These are phyloP conservation scores for Lypha dubia DNA, from an alignment of 2,888 invertebrate genomes.

Conservation along the genomic window DNA sequence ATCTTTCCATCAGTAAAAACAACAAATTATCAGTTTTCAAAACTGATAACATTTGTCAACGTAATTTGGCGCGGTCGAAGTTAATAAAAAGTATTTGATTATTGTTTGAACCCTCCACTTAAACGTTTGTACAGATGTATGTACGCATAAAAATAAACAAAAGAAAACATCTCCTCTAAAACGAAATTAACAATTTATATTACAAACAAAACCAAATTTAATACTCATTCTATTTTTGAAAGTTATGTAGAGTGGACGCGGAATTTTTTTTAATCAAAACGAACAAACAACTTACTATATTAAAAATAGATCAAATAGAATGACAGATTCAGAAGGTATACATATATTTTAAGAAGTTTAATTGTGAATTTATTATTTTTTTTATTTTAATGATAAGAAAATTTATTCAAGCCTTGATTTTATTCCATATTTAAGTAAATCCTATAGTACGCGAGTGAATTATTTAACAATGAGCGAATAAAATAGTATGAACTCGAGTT, in stretches of 20 bases:
- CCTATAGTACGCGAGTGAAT: conserved; percentile 18
- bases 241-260: conserved; percentile 49
- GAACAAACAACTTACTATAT: not conserved
- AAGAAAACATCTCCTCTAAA: not conserved
- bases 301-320: conserved; percentile 57
- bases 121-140: not conserved
- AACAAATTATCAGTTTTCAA: conserved; percentile 32
- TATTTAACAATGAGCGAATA: not conserved
- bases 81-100: conserved; percentile 38
- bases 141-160: not conserved
- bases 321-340: conserved; percentile 74
- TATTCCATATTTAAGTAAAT: not conserved
- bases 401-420: not conserved
- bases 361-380: not conserved
- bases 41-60: conserved; percentile 34
- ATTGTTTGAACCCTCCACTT: conserved; percentile 20
- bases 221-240: conserved; percentile 53
- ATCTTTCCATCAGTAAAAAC: not conserved
- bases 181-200: conserved; percentile 26
- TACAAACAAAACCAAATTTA: conserved; percentile 31
- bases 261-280: not conserved
- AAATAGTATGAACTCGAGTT: not conserved
- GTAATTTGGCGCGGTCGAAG: conserved; percentile 22
- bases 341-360: conserved; percentile 19
- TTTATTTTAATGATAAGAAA: not conserved